A percentile compares a stretch with the other conserved stretches of the same genome.
Conservation (phyloP, 2,113 vertebrate genomes). For the Actinemys pallida region DNA sequence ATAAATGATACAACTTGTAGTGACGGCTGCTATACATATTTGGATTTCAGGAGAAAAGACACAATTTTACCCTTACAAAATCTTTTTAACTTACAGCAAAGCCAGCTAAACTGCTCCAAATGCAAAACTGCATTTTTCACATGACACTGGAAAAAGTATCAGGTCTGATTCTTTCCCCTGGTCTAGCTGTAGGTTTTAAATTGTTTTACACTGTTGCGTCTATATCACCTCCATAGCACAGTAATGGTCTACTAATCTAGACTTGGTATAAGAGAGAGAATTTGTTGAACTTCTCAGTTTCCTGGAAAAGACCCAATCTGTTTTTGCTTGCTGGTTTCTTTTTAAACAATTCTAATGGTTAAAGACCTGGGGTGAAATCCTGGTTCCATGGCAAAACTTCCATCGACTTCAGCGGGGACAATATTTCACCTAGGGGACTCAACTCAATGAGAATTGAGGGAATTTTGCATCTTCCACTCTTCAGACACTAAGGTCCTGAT, state of each 20-base stretch:
- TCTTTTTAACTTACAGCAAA: neutral
- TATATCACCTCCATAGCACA: neutral
- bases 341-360: neutral
- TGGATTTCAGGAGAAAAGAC: neutral
- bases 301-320: neutral
- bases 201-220: neutral
- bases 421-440: rapidly evolving
- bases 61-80: neutral
- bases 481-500: neutral
- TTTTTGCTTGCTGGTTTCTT: neutral
- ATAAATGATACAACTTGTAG: neutral
- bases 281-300: neutral
- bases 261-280: neutral
- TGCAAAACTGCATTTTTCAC: neutral
- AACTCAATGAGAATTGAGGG: neutral
- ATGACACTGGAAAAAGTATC: neutral
- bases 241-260: neutral
- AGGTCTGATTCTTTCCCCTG: neutral
- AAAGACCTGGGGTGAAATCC: neutral
- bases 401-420: neutral
- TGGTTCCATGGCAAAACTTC: neutral
- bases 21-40: neutral
- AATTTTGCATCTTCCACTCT: neutral
- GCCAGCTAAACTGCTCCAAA: neutral
- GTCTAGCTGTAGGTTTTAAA: neutral